Base-by-base conservation (phyloP, 2,113 vertebrate species). In the Crotalus horridus region DNA sequence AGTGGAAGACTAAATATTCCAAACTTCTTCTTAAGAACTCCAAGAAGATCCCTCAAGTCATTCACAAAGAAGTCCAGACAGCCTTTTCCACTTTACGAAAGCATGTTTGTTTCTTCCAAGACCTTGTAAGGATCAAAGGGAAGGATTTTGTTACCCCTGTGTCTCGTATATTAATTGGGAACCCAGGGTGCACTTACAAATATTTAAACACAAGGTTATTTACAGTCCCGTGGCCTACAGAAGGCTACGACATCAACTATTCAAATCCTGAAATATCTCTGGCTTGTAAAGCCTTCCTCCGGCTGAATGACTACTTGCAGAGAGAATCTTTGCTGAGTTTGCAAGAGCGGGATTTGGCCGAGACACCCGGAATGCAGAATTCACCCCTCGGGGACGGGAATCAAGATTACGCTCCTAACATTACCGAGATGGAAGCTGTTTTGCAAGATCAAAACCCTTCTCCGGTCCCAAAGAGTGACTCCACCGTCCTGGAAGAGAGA, bases 151-250 rank as follows among this genome's bases (percentile, higher is more conserved):
- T 99, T 96, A 99, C 99, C 0, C 97, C 98, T 0, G 98, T 99
- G 61, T 99, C 98, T 3, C 98, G 99, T 46, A 97, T 98, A 93
- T 98, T 99, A 93, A 97, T 99, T 89, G 99, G 99, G 64, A 97
- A 98, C 91, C 98, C 98, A 0, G 99, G 99, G 88, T 98, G 97
- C 95, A 99, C 99, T 91, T 99, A 99, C 94, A 98, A 98, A 93
- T 99, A 99, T 94, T 98, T 99, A 96, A 98, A 98, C 96, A 99
- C 99, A 1, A 98, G 99, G 94, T 98, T 99, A 92, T 99, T 99
- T 95, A 97, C 99, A 11, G 98, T 99, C 69, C 99, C 99, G 81
- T 99, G 99, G 99, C 98, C 98, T 89, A 96, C 96, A 96, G 97
- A 96, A 90, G 97, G 96, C 56, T 93, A 94, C 56, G 89, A 96